Percentiles rank a stretch among this genome's conserved stretches.
These are phyloP conservation scores for Rhinoraja longicauda DNA, from an alignment of 2,797 vertebrate species.

Conservation along the genomic window DNA sequence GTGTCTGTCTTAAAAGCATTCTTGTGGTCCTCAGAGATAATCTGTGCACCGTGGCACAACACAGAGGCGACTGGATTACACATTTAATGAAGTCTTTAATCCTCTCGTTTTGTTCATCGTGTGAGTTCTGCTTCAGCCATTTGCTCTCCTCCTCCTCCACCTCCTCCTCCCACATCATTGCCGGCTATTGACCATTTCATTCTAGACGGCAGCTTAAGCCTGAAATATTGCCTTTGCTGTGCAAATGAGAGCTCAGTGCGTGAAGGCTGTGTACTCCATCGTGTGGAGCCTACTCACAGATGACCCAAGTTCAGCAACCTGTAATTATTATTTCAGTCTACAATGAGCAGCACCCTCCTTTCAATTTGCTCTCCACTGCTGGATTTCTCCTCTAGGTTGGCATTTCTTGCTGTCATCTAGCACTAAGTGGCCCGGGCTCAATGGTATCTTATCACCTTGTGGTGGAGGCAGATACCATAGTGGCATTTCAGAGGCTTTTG, in stretches of 20 bases:
- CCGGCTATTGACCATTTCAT: background rate
- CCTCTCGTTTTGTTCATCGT: constrained; percentile 6
- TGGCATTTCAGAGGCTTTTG: too few relatives aligned
- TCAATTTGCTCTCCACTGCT: background rate
- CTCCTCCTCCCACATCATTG: background rate
- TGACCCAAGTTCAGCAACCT: background rate
- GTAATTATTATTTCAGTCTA: background rate
- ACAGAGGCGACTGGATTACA: background rate
- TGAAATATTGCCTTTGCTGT: background rate
- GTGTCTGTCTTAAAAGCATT: background rate
- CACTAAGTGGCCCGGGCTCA: background rate
- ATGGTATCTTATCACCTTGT: background rate
- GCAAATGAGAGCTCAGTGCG: background rate
- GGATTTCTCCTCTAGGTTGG: background rate
- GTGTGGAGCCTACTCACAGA: background rate
- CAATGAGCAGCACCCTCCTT: background rate
- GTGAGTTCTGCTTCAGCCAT: background rate
- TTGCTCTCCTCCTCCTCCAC: background rate
- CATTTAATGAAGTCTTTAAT: constrained; percentile 15
- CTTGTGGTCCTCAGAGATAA: background rate
- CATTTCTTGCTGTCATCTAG: background rate
- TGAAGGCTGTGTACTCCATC: background rate
- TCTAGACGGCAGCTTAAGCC: background rate
- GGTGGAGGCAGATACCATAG: too few relatives aligned
- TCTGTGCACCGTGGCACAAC: background rate